Evolutionary conservation across 2,888 invertebrate species (phyloP).

Genomic region (Holacanthella duospinosa): DNA sequence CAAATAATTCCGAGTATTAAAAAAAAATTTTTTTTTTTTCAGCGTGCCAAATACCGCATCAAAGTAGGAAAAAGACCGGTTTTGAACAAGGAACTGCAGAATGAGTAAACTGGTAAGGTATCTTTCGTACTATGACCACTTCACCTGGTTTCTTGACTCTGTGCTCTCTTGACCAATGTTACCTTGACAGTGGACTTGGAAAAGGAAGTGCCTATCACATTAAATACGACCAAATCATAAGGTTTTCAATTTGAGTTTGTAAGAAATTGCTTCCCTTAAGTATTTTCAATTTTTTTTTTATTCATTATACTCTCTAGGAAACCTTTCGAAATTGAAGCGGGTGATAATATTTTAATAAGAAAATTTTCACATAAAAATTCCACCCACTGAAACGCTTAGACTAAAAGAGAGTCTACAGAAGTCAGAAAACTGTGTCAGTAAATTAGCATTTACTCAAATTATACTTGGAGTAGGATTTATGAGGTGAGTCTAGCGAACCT

Average conservation of each 20-base stretch:
- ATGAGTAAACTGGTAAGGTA: background rate
- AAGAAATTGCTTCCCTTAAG: too few relatives aligned
- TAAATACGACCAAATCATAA: too few relatives aligned
- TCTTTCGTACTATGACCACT: background rate
- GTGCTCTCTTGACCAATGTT: constrained; percentile 20
- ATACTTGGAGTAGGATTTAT: background rate
- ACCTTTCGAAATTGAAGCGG: too few relatives aligned
- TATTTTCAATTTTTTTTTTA: too few relatives aligned
- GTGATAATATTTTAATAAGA: too few relatives aligned
- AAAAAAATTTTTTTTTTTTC: background rate
- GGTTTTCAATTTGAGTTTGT: too few relatives aligned
- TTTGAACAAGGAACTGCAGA: constrained; percentile 8
- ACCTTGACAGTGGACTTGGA: constrained; percentile 29
- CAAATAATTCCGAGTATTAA: background rate
- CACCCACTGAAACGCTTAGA: background rate
- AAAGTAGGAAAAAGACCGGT: background rate
- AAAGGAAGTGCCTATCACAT: constrained; percentile 26
- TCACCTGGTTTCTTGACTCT: constrained; percentile 11
- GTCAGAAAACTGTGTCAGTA: background rate
- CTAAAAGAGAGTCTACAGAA: background rate
- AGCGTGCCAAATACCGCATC: background rate
- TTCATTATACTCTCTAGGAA: too few relatives aligned
- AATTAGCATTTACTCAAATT: background rate
- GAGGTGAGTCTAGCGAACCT: background rate
- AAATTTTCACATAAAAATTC: background rate